Percentiles rank a stretch among this genome's conserved stretches.
Conservation (phyloP, 2,113 vertebrate genomes). For the Guaruba guarouba region DNA sequence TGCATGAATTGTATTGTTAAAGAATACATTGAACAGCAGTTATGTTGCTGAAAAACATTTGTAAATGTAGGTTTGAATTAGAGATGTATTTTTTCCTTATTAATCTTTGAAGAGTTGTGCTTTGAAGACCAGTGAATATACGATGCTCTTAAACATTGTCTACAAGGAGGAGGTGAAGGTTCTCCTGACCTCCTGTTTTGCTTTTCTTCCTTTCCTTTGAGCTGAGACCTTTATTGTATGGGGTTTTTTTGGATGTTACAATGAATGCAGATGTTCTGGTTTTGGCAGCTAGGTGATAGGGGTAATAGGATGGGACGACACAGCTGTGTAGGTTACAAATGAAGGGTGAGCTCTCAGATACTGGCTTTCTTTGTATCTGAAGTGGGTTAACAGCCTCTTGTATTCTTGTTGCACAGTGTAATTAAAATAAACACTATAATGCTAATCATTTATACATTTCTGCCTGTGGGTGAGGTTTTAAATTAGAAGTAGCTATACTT, state of each 20-base stretch:
- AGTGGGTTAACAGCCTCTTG: conserved; percentile 39
- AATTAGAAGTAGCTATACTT: conserved; percentile 64
- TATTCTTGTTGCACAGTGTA: conserved; percentile 61
- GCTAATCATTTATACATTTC: conserved; percentile 65
- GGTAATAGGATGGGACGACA: neutral
- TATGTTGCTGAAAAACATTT: neutral
- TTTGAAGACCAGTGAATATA: conserved; percentile 4
- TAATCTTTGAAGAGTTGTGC: neutral
- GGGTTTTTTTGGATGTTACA: neutral
- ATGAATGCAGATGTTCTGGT: neutral
- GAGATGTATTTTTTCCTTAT: neutral
- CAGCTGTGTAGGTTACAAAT: neutral
- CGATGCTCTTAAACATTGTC: neutral
- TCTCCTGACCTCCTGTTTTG: neutral
- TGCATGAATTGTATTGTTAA: neutral
- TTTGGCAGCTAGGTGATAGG: neutral
- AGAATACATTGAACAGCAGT: neutral
- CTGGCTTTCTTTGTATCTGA: conserved; percentile 1
- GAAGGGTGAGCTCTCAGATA: conserved; percentile 13
- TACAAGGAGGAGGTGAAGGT: neutral
- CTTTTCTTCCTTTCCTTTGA: neutral
- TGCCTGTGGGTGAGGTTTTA: conserved; percentile 67
- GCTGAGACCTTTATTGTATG: neutral
- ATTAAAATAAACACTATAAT: conserved; percentile 71
- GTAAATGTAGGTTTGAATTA: neutral